These are phyloP conservation scores for Amniataba percoides DNA, from an alignment of 2,797 vertebrate species.

Conservation along the genomic window DNA sequence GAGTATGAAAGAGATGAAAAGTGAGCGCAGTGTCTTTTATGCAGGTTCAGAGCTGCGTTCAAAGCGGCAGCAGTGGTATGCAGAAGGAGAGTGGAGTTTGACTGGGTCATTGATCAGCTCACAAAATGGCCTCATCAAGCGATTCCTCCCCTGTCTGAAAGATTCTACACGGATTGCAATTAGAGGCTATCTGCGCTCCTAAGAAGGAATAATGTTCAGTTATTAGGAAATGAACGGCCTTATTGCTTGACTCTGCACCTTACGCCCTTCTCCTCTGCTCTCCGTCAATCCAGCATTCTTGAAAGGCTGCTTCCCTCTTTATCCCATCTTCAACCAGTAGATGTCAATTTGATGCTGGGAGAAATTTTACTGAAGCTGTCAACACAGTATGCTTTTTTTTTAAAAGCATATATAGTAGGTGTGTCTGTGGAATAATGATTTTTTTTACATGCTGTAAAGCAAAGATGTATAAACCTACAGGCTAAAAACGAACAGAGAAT, in stretches of 20 bases:
- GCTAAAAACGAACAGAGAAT: neutral
- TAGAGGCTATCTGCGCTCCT: constrained; percentile 80
- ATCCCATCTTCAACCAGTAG: constrained; percentile 53
- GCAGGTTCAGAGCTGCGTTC: constrained; percentile 86
- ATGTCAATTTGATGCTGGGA: constrained; percentile 56
- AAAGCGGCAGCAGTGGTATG: constrained; percentile 81
- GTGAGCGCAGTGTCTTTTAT: constrained; percentile 85
- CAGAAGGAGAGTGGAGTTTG: constrained; percentile 75
- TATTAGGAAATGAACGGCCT: constrained; percentile 81
- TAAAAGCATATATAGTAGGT: constrained; percentile 34
- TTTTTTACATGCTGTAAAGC: constrained; percentile 28
- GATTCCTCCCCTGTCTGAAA: constrained; percentile 84
- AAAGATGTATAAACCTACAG: constrained; percentile 24
- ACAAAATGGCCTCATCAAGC: constrained; percentile 87
- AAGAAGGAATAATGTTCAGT: constrained; percentile 85
- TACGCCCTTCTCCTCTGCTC: constrained; percentile 63
- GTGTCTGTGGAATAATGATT: constrained; percentile 39
- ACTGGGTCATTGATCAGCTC: constrained; percentile 86
- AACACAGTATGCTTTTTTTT: neutral
- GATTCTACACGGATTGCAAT: constrained; percentile 82
- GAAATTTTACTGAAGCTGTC: constrained; percentile 56
- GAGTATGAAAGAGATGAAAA: constrained; percentile 85
- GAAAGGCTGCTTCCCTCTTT: constrained; percentile 64
- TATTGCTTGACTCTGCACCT: constrained; percentile 74
- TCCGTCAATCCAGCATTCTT: constrained; percentile 61